Conservation (phyloP, 2,797 vertebrate species). For the Gallinago solitaria region DNA sequence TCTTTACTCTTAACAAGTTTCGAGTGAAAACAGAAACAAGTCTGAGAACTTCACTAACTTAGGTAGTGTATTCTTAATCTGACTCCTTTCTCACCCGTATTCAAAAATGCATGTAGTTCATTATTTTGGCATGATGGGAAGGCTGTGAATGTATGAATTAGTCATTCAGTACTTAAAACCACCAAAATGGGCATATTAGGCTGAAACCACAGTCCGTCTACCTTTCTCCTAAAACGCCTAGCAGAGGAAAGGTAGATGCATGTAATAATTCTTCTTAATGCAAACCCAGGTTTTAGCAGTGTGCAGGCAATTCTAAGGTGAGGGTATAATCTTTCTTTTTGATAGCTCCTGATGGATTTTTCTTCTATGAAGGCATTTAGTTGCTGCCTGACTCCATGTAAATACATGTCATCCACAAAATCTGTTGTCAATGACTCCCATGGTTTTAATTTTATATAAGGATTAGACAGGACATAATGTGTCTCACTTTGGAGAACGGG, state of each 20-base stretch:
- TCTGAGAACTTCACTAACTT: background rate
- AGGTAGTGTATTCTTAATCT: background rate
- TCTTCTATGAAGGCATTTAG: background rate
- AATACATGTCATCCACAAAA: background rate
- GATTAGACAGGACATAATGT: background rate
- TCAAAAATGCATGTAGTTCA: background rate
- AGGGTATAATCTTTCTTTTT: background rate
- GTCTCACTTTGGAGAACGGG: background rate
- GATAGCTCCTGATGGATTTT: background rate
- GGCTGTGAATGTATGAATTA: background rate
- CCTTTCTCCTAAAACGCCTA: background rate
- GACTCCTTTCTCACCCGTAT: background rate
- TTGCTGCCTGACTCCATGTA: background rate
- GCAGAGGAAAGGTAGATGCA: background rate
- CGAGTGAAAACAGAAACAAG: background rate
- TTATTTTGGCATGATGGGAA: background rate
- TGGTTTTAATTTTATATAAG: background rate
- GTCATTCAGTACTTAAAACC: background rate
- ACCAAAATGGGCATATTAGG: background rate
- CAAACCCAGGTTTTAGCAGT: background rate
- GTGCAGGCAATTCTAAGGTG: background rate
- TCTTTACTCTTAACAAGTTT: background rate
- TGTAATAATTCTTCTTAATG: background rate
- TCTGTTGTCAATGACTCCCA: background rate
- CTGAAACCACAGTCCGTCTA: background rate